Percentiles rank a stretch among this genome's conserved stretches.
Conservation (phyloP, 2,888 invertebrate species). For the Spodoptera littoralis region DNA sequence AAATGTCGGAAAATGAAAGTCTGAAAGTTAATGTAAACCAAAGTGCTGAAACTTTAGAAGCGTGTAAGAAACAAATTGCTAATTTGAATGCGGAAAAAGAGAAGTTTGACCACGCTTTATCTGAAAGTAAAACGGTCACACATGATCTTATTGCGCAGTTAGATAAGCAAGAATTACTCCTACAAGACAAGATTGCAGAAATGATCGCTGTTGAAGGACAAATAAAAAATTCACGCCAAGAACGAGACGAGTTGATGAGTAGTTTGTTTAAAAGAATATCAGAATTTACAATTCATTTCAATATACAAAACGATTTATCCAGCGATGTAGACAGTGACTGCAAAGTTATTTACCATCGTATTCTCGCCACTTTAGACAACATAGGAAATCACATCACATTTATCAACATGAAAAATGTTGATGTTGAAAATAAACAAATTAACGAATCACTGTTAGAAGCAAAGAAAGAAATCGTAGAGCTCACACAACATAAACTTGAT, state of each 20-base stretch:
- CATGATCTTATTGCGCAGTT: slow-evolving; percentile 38
- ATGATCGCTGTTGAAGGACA: slow-evolving; percentile 43
- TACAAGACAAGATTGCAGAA: slow-evolving; percentile 57
- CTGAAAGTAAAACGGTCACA: slow-evolving; percentile 49
- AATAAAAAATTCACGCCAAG: slow-evolving; percentile 41
- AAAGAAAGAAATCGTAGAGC: slow-evolving; percentile 61
- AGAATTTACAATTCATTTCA: slow-evolving; percentile 55
- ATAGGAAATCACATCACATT: slow-evolving; percentile 59
- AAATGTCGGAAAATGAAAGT: slow-evolving; percentile 20
- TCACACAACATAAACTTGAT: slow-evolving; percentile 63
- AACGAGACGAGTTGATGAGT: slow-evolving; percentile 59
- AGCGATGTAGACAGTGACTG: slow-evolving; percentile 41
- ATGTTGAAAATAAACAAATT: slow-evolving; percentile 46
- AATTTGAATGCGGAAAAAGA: slow-evolving; percentile 55
- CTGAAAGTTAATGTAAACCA: slow-evolving; percentile 35
- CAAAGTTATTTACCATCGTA: slow-evolving; percentile 57
- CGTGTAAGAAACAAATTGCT: slow-evolving; percentile 37
- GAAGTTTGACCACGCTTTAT: slow-evolving; percentile 47
- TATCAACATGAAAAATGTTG: slow-evolving; percentile 51
- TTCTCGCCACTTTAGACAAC: slow-evolving; percentile 66
- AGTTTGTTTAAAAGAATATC: slow-evolving; percentile 61
- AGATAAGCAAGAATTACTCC: slow-evolving; percentile 43
- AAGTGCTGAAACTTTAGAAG: slow-evolving; percentile 14
- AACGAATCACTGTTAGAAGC: slow-evolving; percentile 57
- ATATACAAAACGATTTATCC: slow-evolving; percentile 54